phyloP scores from a whole-genome alignment of 2,888 invertebrate species.

The Orthosia cruda region DNA sequence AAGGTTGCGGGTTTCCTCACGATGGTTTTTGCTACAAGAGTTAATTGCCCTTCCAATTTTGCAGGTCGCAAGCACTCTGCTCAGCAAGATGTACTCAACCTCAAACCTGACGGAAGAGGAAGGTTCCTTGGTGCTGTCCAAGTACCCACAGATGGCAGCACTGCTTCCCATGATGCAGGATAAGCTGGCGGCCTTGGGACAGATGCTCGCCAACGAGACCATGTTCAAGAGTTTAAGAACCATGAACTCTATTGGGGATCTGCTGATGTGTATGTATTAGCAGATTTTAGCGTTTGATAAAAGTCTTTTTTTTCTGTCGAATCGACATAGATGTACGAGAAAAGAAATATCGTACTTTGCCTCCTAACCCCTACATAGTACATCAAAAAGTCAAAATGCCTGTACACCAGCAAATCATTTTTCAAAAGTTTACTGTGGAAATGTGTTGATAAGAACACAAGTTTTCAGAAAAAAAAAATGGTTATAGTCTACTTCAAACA shows the following conservation, averaged over 20 bases:
- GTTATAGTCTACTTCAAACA: too few species aligned
- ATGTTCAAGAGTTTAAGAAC: conserved; percentile 79
- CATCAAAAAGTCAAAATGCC: too few species aligned
- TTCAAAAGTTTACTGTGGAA: too few species aligned
- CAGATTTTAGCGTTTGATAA: neutral
- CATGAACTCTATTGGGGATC: conserved; percentile 78
- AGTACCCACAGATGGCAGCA: conserved; percentile 84
- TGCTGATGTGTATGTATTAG: conserved; percentile 79
- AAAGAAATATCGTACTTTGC: too few species aligned
- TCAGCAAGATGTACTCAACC: conserved; percentile 87
- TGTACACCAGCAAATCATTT: too few species aligned
- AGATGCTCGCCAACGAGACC: conserved; percentile 80
- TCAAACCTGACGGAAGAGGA: conserved; percentile 88
- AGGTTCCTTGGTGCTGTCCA: conserved; percentile 84
- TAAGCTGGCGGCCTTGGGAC: conserved; percentile 77
- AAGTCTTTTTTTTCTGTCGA: too few species aligned
- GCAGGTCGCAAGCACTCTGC: conserved; percentile 87
- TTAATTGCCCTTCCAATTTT: neutral
- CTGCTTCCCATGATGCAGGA: conserved; percentile 86
- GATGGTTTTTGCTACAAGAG: neutral
- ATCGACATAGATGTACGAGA: too few species aligned
- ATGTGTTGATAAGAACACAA: too few species aligned
- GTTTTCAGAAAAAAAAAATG: too few species aligned
- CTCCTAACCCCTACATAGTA: too few species aligned
- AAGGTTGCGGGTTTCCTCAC: too few species aligned